phyloP scores from a whole-genome alignment of 2,888 invertebrate genomes.

The Oligia strigilis region DNA sequence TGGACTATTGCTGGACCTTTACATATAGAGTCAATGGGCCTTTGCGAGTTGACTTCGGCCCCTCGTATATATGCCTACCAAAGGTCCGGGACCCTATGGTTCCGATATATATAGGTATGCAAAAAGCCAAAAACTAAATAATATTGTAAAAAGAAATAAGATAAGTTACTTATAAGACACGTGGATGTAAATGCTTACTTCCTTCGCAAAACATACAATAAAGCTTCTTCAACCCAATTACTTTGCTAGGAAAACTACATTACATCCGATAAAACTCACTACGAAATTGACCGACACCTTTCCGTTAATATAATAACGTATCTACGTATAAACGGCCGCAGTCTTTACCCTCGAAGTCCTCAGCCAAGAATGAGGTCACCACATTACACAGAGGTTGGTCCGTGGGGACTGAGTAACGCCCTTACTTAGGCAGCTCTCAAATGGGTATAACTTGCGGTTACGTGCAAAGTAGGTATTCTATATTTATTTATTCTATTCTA shows the following conservation, averaged over 20 bases:
- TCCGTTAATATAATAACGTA: conserved; percentile 12
- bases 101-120: background rate
- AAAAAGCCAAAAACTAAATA: background rate
- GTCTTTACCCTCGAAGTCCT: conserved; percentile 7
- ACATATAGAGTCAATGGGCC: background rate
- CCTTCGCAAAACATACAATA: background rate
- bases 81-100: background rate
- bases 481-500: conserved; percentile 18
- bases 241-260: background rate
- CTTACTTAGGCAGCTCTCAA: conserved; percentile 24
- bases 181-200: background rate
- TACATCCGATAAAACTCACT: conserved; percentile 12
- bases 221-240: conserved; percentile 4
- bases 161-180: background rate
- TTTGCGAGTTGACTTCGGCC: background rate
- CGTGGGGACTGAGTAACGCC: conserved; percentile 28
- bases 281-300: conserved; percentile 19
- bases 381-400: conserved; percentile 14
- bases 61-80: background rate
- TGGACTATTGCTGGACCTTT: background rate
- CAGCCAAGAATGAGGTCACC: conserved; percentile 44
- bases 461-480: background rate
- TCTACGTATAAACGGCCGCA: conserved; percentile 4
- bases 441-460: background rate
- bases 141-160: background rate